These are phyloP conservation scores for Muscicapa striata DNA, from an alignment of 2,797 vertebrate species.

Conservation along the genomic window DNA sequence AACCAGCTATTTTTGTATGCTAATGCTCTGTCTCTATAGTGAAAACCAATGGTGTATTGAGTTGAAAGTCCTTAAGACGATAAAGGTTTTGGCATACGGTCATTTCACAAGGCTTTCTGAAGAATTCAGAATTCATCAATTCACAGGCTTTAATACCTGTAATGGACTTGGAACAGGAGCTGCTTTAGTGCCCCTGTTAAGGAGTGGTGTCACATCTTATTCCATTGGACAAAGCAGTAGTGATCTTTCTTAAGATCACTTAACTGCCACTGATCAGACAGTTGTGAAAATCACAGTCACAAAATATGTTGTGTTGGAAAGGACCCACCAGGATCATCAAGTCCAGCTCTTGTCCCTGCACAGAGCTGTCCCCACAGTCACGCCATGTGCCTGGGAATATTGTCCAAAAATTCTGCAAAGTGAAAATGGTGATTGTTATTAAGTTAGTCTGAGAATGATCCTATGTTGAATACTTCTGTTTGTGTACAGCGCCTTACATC, in stretches of 20 bases:
- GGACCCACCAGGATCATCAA: neutral
- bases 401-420: neutral
- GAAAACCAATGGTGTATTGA: neutral
- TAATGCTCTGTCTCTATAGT: neutral
- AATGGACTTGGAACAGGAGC: neutral
- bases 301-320: neutral
- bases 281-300: neutral
- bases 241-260: neutral
- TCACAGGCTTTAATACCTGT: neutral
- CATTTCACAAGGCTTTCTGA: neutral
- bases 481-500: neutral
- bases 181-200: neutral
- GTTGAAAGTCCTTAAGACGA: neutral
- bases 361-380: accelerated
- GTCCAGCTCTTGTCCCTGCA: neutral
- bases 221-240: neutral
- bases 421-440: neutral
- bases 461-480: neutral
- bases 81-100: neutral
- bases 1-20: neutral
- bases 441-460: neutral
- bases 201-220: neutral
- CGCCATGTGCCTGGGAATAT: accelerated
- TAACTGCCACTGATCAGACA: neutral
- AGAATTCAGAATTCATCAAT: neutral